Evolutionary conservation across 2,113 vertebrate species (phyloP), one percentile per base, ranked within the genome.

Genomic region (Daphoenositta chrysoptera): DNA sequence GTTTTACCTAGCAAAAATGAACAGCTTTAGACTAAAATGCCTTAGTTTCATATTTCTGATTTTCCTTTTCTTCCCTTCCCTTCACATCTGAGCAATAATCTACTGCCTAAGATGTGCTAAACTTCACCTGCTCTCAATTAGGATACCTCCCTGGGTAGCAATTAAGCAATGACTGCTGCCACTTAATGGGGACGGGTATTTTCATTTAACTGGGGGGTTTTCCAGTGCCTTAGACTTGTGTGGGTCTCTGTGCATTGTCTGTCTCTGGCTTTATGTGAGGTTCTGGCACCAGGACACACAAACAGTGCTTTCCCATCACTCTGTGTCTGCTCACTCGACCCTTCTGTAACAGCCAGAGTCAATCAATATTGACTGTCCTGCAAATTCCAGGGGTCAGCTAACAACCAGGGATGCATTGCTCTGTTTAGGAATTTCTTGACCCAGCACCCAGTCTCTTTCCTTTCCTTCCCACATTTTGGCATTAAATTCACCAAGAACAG

Each of bases 51-150:
- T 35, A 8, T 73, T 73, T 80, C 61, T 71, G 5, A 1, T 33
- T 89, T 88, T 72, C 23, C 31, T 75, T 73, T 76, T 40, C 48
- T 65, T 84, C 47, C 10, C 65, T 82, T 79, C 42, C 50, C 28
- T 75, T 76, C 56, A 20, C 66, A 86, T 42, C 54, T 71, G 35
- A 83, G 48, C 60, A 75, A 71, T 45, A 87, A 81, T 11, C 75
- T 37, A 19, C 70, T 45, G 47, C 60, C 31, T 45, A 45, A 70
- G 39, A 56, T 64, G 64, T 63, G 44, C 68, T 83, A 22, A 90
- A 88, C 79, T 94, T 96, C 71, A 63, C 93, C 94, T 94, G 82
- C 82, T 73, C 39, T 94, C 90, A 75, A n/a, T 95, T 91, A 93
- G 83, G 64, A 81, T 58, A 15, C 69, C 79, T 94, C 80, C 60